These are phyloP conservation scores for Neolamprologus modestus DNA, from an alignment of 2,113 vertebrate species.

Conservation along the genomic window DNA sequence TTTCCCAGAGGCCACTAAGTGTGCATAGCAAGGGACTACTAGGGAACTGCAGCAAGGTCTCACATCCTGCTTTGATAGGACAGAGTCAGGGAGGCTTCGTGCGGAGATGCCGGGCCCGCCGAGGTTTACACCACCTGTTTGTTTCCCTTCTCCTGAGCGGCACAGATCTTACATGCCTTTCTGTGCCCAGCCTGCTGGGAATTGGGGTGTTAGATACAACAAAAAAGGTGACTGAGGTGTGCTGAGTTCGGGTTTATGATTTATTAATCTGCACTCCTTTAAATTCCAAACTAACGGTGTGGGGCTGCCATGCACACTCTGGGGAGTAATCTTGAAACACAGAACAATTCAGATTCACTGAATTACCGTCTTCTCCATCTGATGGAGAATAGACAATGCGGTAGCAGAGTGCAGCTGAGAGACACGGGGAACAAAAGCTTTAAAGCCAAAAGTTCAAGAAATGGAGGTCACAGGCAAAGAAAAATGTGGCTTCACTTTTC, in stretches of 20 bases:
- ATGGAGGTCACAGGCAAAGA: slow-evolving; percentile 34
- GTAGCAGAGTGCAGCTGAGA: slow-evolving; percentile 28
- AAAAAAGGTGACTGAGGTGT: slow-evolving; percentile 76
- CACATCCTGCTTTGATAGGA: slow-evolving; percentile 63
- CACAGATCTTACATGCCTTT: slow-evolving; percentile 56
- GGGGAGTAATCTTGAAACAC: slow-evolving; percentile 67
- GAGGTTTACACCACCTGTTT: slow-evolving; percentile 76
- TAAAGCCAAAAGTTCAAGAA: slow-evolving; percentile 22
- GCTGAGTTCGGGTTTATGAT: slow-evolving; percentile 79
- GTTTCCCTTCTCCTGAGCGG: slow-evolving; percentile 60
- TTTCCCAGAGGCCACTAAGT: slow-evolving; percentile 68
- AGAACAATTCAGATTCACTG: slow-evolving; percentile 66
- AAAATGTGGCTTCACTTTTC: slow-evolving; percentile 20
- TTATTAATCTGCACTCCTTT: slow-evolving; percentile 78
- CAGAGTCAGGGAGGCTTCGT: slow-evolving; percentile 44
- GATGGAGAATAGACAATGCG: slow-evolving; percentile 34
- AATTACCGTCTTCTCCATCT: slow-evolving; percentile 48
- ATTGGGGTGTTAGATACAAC: slow-evolving; percentile 71
- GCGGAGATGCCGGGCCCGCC: slow-evolving; percentile 46
- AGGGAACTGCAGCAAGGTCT: slow-evolving; percentile 49
- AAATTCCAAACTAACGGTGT: slow-evolving; percentile 59
- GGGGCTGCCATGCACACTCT: slow-evolving; percentile 51
- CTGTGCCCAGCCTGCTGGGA: slow-evolving; percentile 58
- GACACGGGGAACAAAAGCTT: slow-evolving; percentile 26
- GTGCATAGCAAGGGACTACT: slow-evolving; percentile 55